Base-by-base conservation (phyloP, 92 coral and sea anemone species). In the Epizoanthus scotinus region DNA sequence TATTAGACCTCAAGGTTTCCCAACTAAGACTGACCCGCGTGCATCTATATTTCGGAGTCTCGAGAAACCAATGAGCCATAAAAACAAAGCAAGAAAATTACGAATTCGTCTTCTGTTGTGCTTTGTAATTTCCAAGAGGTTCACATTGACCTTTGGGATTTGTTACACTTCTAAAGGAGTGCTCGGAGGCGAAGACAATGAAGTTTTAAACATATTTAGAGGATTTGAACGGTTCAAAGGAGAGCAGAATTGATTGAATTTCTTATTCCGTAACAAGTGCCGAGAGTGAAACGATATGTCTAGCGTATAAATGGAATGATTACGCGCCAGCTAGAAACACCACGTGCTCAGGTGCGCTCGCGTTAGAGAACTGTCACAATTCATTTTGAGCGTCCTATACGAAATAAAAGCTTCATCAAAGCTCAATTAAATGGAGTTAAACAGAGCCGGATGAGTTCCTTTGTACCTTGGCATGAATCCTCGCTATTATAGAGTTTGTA, bases 311-410 rank as follows among this genome's bases (percentile, higher is more conserved):
- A 0, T 47, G 12, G 12, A 47, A 19, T 7, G n/a, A 19, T 10
- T 67, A 25, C 81, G 18, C 38, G 68, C 81, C 20, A 38, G 36
- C 31, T 5, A 10, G 67, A 3, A 21, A 20, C 60, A 59, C 52
- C 81, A 75, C 81, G 81, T 75, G 81, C 55, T 58, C 61, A 14
- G 68, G 40, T 75, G 54, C 24, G 68, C 34, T 58, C 69, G 34
- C 53, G 26, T 15, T 14, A 24, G 18, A 18, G 40, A 75, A 58
- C 68, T 75, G 81, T 75, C 81, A 75, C 29, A 75, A 75, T 38
- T 34, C 67, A 75, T 75, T 75, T 59, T 44, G 20, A 42, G 40
- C 24, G 55, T 36, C 21, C 81, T 58, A 6, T 34, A 58, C 44
- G 59, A 54, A 75, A 75, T 64, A 64, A 64, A 27, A 64, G 69